phyloP scores from a whole-genome alignment of 2,113 vertebrate species.

The Rafetus swinhoei region DNA sequence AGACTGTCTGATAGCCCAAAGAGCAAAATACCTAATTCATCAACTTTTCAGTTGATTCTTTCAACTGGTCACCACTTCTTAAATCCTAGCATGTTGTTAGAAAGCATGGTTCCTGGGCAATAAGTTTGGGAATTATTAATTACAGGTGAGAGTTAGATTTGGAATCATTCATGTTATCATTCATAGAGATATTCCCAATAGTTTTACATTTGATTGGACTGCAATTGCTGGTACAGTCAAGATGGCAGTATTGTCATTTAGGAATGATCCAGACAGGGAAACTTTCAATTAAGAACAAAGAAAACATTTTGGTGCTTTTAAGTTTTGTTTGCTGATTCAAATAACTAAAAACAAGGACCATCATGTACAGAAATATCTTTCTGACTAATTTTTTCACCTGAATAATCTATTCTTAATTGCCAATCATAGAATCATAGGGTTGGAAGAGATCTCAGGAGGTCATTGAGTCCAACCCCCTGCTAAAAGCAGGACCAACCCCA shows the following conservation, averaged over 20 bases:
- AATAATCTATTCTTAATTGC: background rate
- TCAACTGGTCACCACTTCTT: background rate
- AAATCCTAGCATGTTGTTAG: background rate
- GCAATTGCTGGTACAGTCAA: background rate
- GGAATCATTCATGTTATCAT: background rate
- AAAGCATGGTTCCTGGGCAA: background rate
- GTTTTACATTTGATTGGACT: background rate
- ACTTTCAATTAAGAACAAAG: background rate
- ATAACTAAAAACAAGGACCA: background rate
- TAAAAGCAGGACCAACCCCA: too few relatives aligned
- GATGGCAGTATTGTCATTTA: background rate
- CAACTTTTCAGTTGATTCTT: background rate
- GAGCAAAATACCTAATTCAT: background rate
- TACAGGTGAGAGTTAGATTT: background rate
- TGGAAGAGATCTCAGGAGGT: too few relatives aligned
- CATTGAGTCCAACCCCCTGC: too few relatives aligned
- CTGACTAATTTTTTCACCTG: background rate
- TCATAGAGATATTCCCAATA: background rate
- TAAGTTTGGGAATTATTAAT: background rate
- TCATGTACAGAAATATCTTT: background rate
- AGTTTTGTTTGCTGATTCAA: constrained; percentile 6
- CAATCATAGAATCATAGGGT: too few relatives aligned
- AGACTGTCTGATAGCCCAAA: background rate
- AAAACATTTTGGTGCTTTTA: constrained; percentile 17
- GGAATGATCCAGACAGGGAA: background rate